Percentiles rank a stretch among this genome's conserved stretches.
These are phyloP conservation scores for Ametastegia equiseti DNA, from an alignment of 2,888 invertebrate species.

Conservation along the genomic window DNA sequence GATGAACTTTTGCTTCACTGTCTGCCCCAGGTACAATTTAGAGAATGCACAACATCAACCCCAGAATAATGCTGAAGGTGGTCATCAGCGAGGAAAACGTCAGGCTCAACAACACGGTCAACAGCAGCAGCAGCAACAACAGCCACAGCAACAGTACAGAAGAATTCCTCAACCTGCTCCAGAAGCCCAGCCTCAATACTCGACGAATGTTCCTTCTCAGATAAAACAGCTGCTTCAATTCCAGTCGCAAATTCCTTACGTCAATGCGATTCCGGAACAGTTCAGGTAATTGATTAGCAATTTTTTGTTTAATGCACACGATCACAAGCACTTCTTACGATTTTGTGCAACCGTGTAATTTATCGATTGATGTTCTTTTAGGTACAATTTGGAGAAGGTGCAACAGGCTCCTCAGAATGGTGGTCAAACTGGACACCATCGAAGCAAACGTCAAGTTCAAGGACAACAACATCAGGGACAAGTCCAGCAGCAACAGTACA, in stretches of 20 bases:
- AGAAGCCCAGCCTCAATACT: slow-evolving; percentile 67
- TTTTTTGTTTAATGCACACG: no score
- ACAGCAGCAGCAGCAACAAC: slow-evolving; percentile 54
- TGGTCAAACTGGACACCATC: slow-evolving; percentile 3
- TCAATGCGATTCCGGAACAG: slow-evolving; percentile 70
- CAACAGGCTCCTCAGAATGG: slow-evolving; percentile 8
- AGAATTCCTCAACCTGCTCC: slow-evolving; percentile 63
- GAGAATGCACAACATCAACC: background rate
- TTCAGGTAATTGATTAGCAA: slow-evolving; percentile 60
- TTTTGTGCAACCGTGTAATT: background rate
- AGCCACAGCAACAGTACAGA: slow-evolving; percentile 61
- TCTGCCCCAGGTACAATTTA: background rate
- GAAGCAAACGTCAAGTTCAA: slow-evolving; percentile 29
- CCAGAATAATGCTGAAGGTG: slow-evolving; percentile 47
- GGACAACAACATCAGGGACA: slow-evolving; percentile 52
- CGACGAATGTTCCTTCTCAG: slow-evolving; percentile 65
- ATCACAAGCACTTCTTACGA: background rate
- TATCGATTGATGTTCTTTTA: background rate
- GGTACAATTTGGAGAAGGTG: slow-evolving; percentile 32
- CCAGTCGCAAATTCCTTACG: slow-evolving; percentile 71
- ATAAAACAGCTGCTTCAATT: slow-evolving; percentile 67
- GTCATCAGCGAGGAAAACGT: slow-evolving; percentile 59
- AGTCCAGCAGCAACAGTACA: slow-evolving; percentile 62
- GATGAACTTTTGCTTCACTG: background rate
- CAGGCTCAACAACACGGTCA: slow-evolving; percentile 59